Base-by-base conservation (phyloP, 2,797 vertebrate species). In the Cynodonichthys magdalenae region DNA sequence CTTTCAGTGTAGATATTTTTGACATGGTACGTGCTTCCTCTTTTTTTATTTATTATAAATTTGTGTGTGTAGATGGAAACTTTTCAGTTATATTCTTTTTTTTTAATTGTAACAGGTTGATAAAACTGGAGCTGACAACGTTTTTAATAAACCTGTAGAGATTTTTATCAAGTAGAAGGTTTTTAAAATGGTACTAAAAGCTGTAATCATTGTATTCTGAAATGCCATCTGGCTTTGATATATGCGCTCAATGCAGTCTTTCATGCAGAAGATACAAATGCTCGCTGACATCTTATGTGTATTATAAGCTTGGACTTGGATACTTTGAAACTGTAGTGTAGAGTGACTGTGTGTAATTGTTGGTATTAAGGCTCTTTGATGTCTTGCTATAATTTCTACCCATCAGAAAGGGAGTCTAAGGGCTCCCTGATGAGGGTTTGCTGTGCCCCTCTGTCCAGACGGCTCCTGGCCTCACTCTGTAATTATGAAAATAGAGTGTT, bases 401-500 rank as follows among this genome's bases (percentile, higher is more conserved):
- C 89, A 90, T 89, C 91, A 85, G 86, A 91, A 90, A 86, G 74
- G 73, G 85, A 91, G 84, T 88, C 83, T 84, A 87, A 78, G 89
- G 87, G 87, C 87, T 90, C 84, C 86, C 90, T 89, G 90, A 91
- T 85, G 79, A 87, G 84, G 90, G 89, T 83, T 90, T 87, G 84
- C 86, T 89, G 89, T 85, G 87, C 86, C 91, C 92, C 90, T 92
- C 80, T 89, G 92, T 93, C 92, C 92, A 93, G 92, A 94, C 92
- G 80, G 83, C 87, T 92, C 93, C 95, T 92, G 92, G 95, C 93
- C 56, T 94, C 94, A 93, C 92, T 92, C 93, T 90, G 87, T 94
- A 94, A 93, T 95, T 94, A 95, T 94, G 93, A 92, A 95, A 95
- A 95, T 93, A 90, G 93, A 90, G 92, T 95, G 95, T 96, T 96